Conservation (phyloP, 2,113 vertebrate genomes). For the Eulacestoma nigropectus region DNA sequence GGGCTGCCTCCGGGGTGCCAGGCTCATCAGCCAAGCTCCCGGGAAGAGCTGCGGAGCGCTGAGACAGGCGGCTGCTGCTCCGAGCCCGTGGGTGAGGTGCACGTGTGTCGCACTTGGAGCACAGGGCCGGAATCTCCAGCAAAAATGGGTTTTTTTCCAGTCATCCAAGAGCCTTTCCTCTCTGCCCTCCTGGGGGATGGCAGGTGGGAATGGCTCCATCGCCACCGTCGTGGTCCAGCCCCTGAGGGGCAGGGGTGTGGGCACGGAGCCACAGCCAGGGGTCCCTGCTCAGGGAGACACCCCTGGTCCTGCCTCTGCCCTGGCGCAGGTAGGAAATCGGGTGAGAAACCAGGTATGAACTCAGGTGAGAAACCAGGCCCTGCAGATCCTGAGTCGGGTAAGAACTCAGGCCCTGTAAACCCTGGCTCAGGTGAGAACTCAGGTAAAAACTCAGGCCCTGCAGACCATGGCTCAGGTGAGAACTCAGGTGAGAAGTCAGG, state of each 20-base stretch:
- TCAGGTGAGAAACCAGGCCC: not conserved
- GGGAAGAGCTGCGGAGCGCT: not conserved
- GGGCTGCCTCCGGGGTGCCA: not conserved
- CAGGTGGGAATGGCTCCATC: not conserved
- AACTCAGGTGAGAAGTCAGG: not conserved
- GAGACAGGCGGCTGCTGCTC: not conserved
- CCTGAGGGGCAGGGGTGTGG: too few relatives aligned
- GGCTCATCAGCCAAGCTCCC: not conserved
- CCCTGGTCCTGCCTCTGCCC: not conserved
- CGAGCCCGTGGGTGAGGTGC: not conserved
- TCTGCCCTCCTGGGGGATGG: not conserved
- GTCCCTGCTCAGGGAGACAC: not conserved
- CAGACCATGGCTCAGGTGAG: too few relatives aligned
- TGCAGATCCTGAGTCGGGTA: not conserved
- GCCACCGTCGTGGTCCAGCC: not conserved
- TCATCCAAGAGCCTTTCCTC: not conserved
- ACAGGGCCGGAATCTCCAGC: not conserved
- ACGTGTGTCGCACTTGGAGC: not conserved
- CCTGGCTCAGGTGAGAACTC: not conserved
- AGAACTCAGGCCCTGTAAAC: too few relatives aligned
- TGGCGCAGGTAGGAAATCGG: not conserved
- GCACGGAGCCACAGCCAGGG: rapidly evolving
- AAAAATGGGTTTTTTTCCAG: rapidly evolving
- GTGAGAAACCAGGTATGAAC: not conserved
- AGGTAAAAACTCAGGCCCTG: too few relatives aligned